Percentiles rank a stretch among this genome's conserved stretches.
Conservation (phyloP, 2,113 vertebrate genomes). For the Fukomys damarensis region DNA sequence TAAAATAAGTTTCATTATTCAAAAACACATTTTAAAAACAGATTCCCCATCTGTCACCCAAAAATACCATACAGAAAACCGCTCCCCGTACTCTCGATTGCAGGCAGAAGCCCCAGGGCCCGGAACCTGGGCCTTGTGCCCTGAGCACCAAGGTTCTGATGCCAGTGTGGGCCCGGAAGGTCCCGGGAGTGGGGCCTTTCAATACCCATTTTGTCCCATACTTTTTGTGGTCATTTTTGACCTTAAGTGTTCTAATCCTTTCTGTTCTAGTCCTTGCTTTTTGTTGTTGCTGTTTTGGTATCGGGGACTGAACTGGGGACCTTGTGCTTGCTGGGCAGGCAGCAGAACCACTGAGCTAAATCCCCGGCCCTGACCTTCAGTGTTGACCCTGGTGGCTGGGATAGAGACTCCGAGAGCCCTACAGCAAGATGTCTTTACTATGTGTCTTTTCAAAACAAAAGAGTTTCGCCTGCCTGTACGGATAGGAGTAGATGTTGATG, state of each 20-base stretch:
- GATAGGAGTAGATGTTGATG: background rate
- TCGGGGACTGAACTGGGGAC: too few relatives aligned
- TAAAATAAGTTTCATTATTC: background rate
- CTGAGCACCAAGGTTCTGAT: background rate
- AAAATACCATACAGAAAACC: background rate
- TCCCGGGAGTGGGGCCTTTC: too few relatives aligned
- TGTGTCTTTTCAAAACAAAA: background rate
- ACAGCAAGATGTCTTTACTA: background rate
- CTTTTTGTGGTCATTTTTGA: background rate
- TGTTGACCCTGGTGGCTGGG: too few relatives aligned
- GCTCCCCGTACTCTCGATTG: background rate
- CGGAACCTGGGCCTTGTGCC: background rate
- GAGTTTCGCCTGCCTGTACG: background rate
- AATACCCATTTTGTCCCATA: background rate
- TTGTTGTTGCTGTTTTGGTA: too few relatives aligned
- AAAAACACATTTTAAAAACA: background rate
- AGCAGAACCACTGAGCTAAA: too few relatives aligned
- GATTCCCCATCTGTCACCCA: background rate
- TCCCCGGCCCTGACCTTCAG: too few relatives aligned
- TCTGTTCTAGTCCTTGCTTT: too few relatives aligned
- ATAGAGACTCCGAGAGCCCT: background rate
- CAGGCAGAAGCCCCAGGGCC: background rate
- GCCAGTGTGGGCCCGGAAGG: background rate
- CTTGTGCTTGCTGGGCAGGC: too few relatives aligned
- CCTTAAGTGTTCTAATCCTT: rapidly evolving